phyloP scores from a whole-genome alignment of 2,888 invertebrate species.

The Metopia argyrocephala region DNA sequence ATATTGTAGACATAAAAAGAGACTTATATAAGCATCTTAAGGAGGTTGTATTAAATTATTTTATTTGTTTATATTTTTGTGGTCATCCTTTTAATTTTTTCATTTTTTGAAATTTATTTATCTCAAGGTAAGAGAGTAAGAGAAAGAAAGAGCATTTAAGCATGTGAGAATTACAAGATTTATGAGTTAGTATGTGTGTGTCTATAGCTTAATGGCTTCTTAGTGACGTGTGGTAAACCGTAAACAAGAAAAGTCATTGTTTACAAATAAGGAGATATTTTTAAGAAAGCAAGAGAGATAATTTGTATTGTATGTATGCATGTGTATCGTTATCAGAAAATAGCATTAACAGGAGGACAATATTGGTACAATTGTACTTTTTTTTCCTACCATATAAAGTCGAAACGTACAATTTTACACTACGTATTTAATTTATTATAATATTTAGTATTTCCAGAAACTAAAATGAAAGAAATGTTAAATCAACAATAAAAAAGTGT shows the following conservation, averaged over 20 bases:
- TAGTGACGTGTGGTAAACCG: constrained; percentile 40
- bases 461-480: too few species aligned
- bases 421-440: too few species aligned
- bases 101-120: not conserved
- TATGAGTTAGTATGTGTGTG: constrained; percentile 22
- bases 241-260: constrained; percentile 21
- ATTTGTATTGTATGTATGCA: constrained; percentile 37
- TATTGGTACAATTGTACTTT: too few species aligned
- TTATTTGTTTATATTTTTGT: not conserved
- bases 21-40: not conserved
- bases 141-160: not conserved
- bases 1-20: constrained; percentile 7
- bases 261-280: not conserved
- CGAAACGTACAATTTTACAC: too few species aligned
- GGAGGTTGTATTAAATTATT: constrained; percentile 20
- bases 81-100: constrained; percentile 4
- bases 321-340: constrained; percentile 6
- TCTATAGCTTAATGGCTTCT: constrained; percentile 50
- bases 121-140: not conserved
- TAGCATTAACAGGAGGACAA: too few species aligned
- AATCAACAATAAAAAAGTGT: too few species aligned
- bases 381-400: too few species aligned
- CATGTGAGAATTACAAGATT: not conserved
- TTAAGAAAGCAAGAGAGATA: constrained; percentile 1
- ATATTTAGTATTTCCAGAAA: too few species aligned